These are phyloP conservation scores for Holotrichia oblita DNA, from an alignment of 1,140 invertebrate species.

Conservation along the genomic window DNA sequence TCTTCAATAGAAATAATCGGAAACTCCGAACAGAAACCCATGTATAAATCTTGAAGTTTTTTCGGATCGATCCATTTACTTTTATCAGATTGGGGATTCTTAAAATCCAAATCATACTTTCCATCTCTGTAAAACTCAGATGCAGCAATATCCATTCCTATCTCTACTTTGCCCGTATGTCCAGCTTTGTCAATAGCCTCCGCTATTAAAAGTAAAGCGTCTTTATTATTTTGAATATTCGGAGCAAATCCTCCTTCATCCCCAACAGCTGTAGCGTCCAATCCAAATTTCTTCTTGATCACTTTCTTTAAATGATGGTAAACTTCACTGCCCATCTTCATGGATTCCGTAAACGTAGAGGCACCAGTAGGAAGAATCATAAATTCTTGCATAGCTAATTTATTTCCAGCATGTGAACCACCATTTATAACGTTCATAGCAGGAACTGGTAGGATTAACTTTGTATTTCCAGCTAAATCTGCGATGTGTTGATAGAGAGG, in stretches of 20 bases:
- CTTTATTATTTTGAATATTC: slow-evolving; percentile 96
- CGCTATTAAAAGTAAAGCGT: slow-evolving; percentile 87
- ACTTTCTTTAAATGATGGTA: slow-evolving; percentile 97
- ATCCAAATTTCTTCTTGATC: slow-evolving; percentile 93
- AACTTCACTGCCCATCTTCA: slow-evolving; percentile 97
- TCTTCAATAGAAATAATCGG: slow-evolving; percentile 99
- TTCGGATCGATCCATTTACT: slow-evolving; percentile 79
- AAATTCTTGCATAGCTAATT: slow-evolving; percentile 92
- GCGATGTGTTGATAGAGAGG: slow-evolving; percentile 92
- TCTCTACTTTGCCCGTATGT: slow-evolving; percentile 93
- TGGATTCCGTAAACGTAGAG: slow-evolving; percentile 91
- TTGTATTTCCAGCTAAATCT: slow-evolving; percentile 89
- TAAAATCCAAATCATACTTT: slow-evolving; percentile 97
- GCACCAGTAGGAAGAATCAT: slow-evolving; percentile 75
- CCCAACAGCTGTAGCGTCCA: slow-evolving; percentile 96
- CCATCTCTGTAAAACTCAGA: slow-evolving; percentile 93
- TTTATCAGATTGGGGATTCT: slow-evolving; percentile 90
- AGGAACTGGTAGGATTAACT: slow-evolving; percentile 94
- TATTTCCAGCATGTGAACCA: slow-evolving; percentile 98
- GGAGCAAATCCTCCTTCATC: slow-evolving; percentile 99
- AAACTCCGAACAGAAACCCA: slow-evolving; percentile 91
- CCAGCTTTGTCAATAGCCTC: slow-evolving; percentile 94
- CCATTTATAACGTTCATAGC: slow-evolving; percentile 99
- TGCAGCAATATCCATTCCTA: slow-evolving; percentile 99
- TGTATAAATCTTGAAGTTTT: slow-evolving; percentile 87